These are phyloP conservation scores for Drosophila planitibia DNA, from an alignment of 2,888 invertebrate genomes.

Conservation along the genomic window DNA sequence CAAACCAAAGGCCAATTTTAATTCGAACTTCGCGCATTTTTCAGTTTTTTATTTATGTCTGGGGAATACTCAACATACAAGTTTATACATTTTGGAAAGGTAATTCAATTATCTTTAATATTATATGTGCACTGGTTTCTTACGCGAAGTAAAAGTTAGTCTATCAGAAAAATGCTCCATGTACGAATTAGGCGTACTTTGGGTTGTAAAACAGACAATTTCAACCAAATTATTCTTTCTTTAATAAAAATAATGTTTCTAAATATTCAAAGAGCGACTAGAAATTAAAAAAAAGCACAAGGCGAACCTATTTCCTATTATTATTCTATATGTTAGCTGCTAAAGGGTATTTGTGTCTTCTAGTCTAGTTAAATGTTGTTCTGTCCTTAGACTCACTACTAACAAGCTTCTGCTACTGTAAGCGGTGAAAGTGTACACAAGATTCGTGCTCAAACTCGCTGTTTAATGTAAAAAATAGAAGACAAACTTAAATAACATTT, in stretches of 20 bases:
- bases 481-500: constrained; percentile 70
- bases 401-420: constrained; percentile 5
- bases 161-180: not conserved
- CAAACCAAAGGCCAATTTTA: not conserved
- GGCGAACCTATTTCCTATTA: not conserved
- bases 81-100: not conserved
- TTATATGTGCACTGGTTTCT: not conserved
- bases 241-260: not conserved
- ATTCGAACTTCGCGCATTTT: not conserved
- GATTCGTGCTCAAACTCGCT: not conserved
- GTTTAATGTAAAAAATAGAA: constrained; percentile 22
- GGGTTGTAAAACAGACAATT: not conserved
- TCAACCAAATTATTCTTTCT: not conserved
- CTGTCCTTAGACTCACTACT: not conserved
- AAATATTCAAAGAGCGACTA: not conserved
- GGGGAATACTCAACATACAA: not conserved
- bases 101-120: not conserved
- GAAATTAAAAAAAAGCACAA: not conserved
- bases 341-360: not conserved
- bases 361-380: not conserved
- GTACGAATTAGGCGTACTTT: not conserved
- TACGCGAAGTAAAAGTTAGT: not conserved
- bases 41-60: not conserved
- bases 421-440: constrained; percentile 39
- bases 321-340: not conserved